These are phyloP conservation scores for Acanthacorydalis orientalis DNA, from an alignment of 2,888 invertebrate genomes.

Conservation along the genomic window DNA sequence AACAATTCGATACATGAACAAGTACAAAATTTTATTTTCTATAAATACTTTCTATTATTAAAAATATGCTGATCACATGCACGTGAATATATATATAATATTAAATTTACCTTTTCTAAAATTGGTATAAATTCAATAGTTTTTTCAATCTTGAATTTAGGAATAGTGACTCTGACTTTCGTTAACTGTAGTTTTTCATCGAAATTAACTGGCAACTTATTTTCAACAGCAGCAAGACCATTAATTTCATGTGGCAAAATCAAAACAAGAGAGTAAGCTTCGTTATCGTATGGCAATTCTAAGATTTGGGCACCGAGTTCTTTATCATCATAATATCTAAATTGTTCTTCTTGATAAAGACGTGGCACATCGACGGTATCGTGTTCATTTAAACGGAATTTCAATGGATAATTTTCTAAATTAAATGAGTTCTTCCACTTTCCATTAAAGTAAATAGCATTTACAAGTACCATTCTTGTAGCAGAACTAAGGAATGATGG, in stretches of 20 bases:
- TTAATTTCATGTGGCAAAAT: slow-evolving; percentile 11
- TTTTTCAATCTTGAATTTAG: slow-evolving; percentile 13
- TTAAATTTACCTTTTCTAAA: slow-evolving; percentile 36
- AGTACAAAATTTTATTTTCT: too few species aligned
- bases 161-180: slow-evolving; percentile 11
- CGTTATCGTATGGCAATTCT: slow-evolving; percentile 15
- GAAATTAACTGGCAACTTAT: slow-evolving; percentile 8
- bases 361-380: slow-evolving; percentile 15
- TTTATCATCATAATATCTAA: slow-evolving; percentile 16
- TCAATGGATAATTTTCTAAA: background rate
- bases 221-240: slow-evolving; percentile 11
- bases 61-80: too few species aligned
- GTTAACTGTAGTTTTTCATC: slow-evolving; percentile 1
- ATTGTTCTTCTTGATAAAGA: slow-evolving; percentile 15
- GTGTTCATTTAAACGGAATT: slow-evolving; percentile 14
- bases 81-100: background rate
- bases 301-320: slow-evolving; percentile 17
- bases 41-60: too few species aligned
- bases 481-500: slow-evolving; percentile 12
- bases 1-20: too few species aligned
- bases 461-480: slow-evolving; percentile 19
- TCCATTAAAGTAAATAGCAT: slow-evolving; percentile 21
- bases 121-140: slow-evolving; percentile 29
- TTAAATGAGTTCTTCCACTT: slow-evolving; percentile 12
- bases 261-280: slow-evolving; percentile 12